Evolutionary conservation across 2,888 invertebrate species (phyloP), one percentile per base, ranked within the genome.

Genomic region (Cryptocheilus praepositus): DNA sequence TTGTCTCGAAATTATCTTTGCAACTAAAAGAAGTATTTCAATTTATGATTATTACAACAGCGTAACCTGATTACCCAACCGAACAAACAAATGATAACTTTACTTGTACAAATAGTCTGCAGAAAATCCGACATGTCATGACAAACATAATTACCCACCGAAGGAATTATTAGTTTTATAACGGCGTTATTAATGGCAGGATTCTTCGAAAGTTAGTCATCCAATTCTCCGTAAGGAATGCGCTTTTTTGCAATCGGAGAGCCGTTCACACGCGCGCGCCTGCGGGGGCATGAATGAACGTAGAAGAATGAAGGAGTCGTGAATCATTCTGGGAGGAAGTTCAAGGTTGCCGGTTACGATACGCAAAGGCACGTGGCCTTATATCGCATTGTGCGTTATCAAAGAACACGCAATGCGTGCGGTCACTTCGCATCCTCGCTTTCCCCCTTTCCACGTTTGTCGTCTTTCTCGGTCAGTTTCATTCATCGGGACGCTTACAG

Each of bases 271-370:
- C 68, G 25, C 46, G 62, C 67, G 76, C 71, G 75, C 70, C 79
- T 73, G 65, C 61, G 55, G 65, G 43, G 53, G 68, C 64, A 80
- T 79, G 80, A 79, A 80, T 76, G 80, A 71, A 78, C 76, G 70
- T 63, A 16, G 22, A 18, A 49, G 76, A 71, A 78, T 74, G 70
- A 64, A 5, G 22, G 49, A 49, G 76, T 61, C 61, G 78, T 79
- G 80, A 79, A 76, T 79, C 78, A 79, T 80, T 76, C 69, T 64
- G 63, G 76, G 70, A 74, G 79, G 79, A 79, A 79, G 79, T 80
- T 78, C 79, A 79, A 79, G 79, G 79, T 54, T 53, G 70, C 58
- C 65, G 44, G 74, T 76, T 76, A 78, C 80, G 79, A 78, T 78
- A 78, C 68, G 58, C 56, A 21, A 60, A 62, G 71, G 66, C 80